Base-by-base conservation (phyloP, 2,113 vertebrate genomes). In the Melospiza georgiana region DNA sequence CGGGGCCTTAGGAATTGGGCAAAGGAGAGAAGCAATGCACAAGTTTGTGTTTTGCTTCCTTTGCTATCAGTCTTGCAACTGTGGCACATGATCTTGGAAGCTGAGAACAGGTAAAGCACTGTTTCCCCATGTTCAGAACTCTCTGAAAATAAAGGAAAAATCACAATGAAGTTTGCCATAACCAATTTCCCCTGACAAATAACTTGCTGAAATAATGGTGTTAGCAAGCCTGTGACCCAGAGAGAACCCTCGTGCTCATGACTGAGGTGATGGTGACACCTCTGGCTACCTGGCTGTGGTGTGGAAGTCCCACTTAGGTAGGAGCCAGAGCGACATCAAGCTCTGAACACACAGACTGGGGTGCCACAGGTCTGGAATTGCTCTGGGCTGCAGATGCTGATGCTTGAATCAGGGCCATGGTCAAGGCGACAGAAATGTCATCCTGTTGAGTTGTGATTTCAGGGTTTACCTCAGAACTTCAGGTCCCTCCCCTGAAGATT, bases 201-300 rank as follows among this genome's bases (percentile, higher is more conserved):
- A 44, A 3, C 6, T 83, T 55, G 35, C 35, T 92, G 80, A 93
- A 75, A 63, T 65, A 52, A 57, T 9, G 57, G 24, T 41, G 55
- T n/a, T 43, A 52, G 33, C 35, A 77, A 72, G 33, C 35, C 23
- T 65, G 41, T 37, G 37, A 58, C 12, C 19, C 39, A 39, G 77
- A 59, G 78, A 71, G 48, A 12, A 33, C 1, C 1, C 21, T 4
- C 0, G 0, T 43, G 39, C 19, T 57, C 16, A 12, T 6, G 2
- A 2, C 31, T 27, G 43, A 30, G 15, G 33, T 28, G 12, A 10
- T 6, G 24, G 35, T 48, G 48, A 41, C 33, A 24, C 2, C 35
- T 84, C 30, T 21, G 58, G 33, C 24, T 69, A 35, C 49, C 27
- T 69, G 62, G 48, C 30, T 1, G 0, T 57, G 6, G 14, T 12